Conservation (phyloP, 2,888 invertebrate genomes). For the Ametastegia equiseti region DNA sequence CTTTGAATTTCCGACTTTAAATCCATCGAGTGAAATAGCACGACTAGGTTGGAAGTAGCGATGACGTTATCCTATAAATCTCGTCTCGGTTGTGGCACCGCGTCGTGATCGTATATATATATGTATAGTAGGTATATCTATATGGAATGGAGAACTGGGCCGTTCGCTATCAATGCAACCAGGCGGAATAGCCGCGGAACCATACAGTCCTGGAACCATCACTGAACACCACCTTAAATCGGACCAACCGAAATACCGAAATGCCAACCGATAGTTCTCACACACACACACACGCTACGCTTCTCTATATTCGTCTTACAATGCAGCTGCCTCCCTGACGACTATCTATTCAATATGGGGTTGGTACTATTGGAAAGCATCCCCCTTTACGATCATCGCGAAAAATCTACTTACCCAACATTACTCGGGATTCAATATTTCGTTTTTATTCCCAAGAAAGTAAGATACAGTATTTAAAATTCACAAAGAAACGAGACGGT, state of each 20-base stretch:
- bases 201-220: neutral
- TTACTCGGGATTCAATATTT: neutral
- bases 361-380: neutral
- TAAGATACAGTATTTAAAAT: too few species aligned
- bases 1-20: slow-evolving; percentile 38
- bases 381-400: neutral
- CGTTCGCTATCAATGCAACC: slow-evolving; percentile 67
- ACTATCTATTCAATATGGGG: slow-evolving; percentile 2
- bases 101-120: slow-evolving; percentile 48
- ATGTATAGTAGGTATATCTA: too few species aligned
- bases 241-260: slow-evolving; percentile 16
- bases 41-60: slow-evolving; percentile 57
- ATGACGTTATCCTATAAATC: slow-evolving; percentile 61
- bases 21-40: slow-evolving; percentile 45
- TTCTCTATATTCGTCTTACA: neutral
- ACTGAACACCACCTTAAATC: too few species aligned
- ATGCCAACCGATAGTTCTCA: slow-evolving; percentile 4
- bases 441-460: too few species aligned
- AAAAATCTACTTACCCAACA: neutral
- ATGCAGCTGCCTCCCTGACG: neutral
- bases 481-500: too few species aligned
- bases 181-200: slow-evolving; percentile 56
- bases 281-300: neutral
- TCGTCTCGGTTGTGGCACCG: slow-evolving; percentile 33
- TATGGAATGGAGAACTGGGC: slow-evolving; percentile 67